Evolutionary conservation across 2,888 invertebrate genomes (phyloP).

Genomic region (Therioaphis trifolii): DNA sequence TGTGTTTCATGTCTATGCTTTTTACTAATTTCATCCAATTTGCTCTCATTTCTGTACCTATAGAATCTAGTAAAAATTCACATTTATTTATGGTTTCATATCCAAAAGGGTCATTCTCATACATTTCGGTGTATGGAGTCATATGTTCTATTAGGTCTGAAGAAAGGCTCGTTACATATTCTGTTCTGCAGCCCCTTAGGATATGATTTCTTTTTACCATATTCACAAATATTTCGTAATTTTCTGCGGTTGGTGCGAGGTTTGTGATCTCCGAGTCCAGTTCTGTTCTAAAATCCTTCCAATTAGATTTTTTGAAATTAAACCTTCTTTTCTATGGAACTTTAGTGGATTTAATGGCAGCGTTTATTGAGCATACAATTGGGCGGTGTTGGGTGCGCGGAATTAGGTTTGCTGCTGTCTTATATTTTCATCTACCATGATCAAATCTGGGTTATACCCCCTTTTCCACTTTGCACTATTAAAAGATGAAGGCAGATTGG

Average conservation of each 20-base stretch:
- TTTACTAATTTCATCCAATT: conserved; percentile 28
- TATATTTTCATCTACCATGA: conserved; percentile 16
- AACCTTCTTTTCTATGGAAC: conserved; percentile 33
- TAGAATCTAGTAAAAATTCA: conserved; percentile 14
- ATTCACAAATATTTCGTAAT: conserved; percentile 21
- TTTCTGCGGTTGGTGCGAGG: no score
- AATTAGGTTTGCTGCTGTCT: conserved; percentile 32
- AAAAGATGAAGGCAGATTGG: conserved; percentile 15
- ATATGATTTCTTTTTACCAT: conserved; percentile 24
- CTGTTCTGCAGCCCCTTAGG: background rate
- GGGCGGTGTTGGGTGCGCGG: conserved; percentile 25
- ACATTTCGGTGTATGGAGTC: conserved; percentile 7
- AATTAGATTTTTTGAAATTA: conserved; percentile 25
- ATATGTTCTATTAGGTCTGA: conserved; percentile 14
- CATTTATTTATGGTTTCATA: no score
- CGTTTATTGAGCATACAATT: conserved; percentile 33
- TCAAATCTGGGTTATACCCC: conserved; percentile 34
- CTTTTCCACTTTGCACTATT: conserved; percentile 20
- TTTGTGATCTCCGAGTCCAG: conserved; percentile 6
- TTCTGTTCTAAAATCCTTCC: conserved; percentile 26
- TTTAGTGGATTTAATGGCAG: conserved; percentile 7
- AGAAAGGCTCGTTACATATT: conserved; percentile 12
- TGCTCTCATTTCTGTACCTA: conserved; percentile 1
- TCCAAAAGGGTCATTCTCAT: no score
- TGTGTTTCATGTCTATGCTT: conserved; percentile 30